Evolutionary conservation across 2,888 invertebrate species (phyloP), one percentile per base, ranked within the genome.

Genomic region (Neuroscelio doddi): DNA sequence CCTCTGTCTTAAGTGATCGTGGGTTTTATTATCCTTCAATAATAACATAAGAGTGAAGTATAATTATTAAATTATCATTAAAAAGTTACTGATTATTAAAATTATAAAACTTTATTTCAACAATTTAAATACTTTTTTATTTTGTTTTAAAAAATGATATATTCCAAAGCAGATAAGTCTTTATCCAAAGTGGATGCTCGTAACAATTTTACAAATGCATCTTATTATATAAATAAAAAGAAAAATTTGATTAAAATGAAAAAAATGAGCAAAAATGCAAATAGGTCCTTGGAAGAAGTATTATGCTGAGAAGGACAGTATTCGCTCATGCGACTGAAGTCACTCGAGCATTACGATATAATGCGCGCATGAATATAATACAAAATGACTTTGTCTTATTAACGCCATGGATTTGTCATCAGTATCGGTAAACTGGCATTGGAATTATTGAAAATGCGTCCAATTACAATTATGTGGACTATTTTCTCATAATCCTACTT

Each of bases 321-420:
- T 53, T 52, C 50, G 52, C 49, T 68, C 50, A 68, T 59, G 56
- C 52, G 52, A 62, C 62, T 56, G 45, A 52, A 68, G 34, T 59
- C 68, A 69, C 50, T 66, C 66, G 56, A 66, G 64, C 69, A 66
- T 69, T 62, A 44, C 66, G 32, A 24, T 24, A 52, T 42, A 66
- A 66, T 61, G 55, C 63, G 53, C 46, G 44, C 63, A 59, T 63
- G 58, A 59, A 55, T 63, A 67, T 63, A 56, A 63, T 59, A 59
- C 65, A 51, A 56, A 62, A 63, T 46, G 59, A 52, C 53, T 65
- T n/a, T 34, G 4, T 47, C 61, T 66, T 61, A 57, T 66, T 66
- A 62, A 53, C 45, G 53, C 32, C 7, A 26, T 26, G 55, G 55
- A 58, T 56, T 61, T 66, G 65, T 61, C 52, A 41, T 46, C 55